Conservation (phyloP, 2,113 vertebrate genomes). For the Butorides virescens region DNA sequence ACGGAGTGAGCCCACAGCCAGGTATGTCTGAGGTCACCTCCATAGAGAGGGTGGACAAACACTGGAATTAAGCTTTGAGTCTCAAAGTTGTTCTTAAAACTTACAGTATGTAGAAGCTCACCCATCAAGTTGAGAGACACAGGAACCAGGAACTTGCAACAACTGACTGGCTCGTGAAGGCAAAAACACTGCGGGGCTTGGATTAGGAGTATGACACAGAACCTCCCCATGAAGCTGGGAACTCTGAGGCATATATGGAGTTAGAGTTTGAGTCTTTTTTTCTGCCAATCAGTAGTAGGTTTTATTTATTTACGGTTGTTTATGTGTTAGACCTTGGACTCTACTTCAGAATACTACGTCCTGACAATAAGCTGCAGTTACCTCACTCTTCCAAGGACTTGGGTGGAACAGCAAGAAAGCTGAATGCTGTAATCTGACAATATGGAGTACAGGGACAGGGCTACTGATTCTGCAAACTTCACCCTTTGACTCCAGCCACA, state of each 20-base stretch:
- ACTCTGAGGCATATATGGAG: not conserved
- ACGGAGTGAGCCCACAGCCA: not conserved
- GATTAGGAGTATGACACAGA: not conserved
- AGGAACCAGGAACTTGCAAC: not conserved
- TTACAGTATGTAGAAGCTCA: not conserved
- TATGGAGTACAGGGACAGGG: not conserved
- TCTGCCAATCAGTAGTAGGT: not conserved
- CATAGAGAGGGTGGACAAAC: not conserved
- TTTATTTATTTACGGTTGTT: not conserved
- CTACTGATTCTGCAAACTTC: not conserved
- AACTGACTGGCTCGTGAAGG: not conserved
- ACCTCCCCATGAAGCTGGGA: not conserved
- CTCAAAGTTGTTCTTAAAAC: not conserved
- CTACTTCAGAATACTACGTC: not conserved
- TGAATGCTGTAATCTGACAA: not conserved
- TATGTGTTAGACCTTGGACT: not conserved
- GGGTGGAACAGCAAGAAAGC: not conserved
- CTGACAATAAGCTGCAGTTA: not conserved
- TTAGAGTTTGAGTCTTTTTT: not conserved
- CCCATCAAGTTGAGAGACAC: not conserved
- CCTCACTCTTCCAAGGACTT: not conserved
- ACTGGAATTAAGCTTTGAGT: not conserved
- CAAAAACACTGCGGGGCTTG: not conserved
- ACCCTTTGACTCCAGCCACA: not conserved
- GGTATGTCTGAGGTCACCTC: not conserved